Percentiles rank a stretch among this genome's conserved stretches.
phyloP scores from a whole-genome alignment of 2,113 vertebrate species.

The Erinaceus europaeus region DNA sequence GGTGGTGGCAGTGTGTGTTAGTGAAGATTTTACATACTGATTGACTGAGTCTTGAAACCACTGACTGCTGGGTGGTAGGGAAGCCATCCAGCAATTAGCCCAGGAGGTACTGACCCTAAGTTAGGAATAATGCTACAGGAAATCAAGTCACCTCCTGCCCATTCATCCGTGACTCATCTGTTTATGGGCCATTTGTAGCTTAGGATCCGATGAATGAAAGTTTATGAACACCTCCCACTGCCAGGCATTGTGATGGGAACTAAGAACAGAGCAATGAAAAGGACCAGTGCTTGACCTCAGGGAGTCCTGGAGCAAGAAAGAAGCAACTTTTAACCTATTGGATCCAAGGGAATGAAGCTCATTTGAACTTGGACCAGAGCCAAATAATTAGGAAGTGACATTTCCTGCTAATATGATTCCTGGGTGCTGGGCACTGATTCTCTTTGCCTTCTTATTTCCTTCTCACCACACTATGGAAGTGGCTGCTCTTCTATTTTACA shows the following conservation, averaged over 20 bases:
- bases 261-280: not conserved
- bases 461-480: not conserved
- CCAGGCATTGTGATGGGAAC: not conserved
- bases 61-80: not conserved
- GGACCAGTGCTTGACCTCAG: not conserved
- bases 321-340: not conserved
- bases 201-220: not conserved
- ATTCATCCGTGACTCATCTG: not conserved
- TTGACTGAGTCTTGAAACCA: not conserved
- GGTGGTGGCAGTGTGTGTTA: not conserved
- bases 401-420: not conserved
- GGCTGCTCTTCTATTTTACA: not conserved
- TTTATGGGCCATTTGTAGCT: not conserved
- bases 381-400: not conserved
- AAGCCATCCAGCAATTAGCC: not conserved
- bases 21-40: not conserved
- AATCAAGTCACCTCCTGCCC: not conserved
- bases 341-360: not conserved
- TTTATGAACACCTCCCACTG: not conserved
- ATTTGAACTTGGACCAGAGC: not conserved
- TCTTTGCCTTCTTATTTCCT: not conserved
- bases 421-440: not conserved
- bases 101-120: not conserved
- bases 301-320: not conserved
- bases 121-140: not conserved